Evolutionary conservation across 2,113 vertebrate genomes (phyloP), one percentile per base, ranked within the genome.

Genomic region (Zapus hudsonius): DNA sequence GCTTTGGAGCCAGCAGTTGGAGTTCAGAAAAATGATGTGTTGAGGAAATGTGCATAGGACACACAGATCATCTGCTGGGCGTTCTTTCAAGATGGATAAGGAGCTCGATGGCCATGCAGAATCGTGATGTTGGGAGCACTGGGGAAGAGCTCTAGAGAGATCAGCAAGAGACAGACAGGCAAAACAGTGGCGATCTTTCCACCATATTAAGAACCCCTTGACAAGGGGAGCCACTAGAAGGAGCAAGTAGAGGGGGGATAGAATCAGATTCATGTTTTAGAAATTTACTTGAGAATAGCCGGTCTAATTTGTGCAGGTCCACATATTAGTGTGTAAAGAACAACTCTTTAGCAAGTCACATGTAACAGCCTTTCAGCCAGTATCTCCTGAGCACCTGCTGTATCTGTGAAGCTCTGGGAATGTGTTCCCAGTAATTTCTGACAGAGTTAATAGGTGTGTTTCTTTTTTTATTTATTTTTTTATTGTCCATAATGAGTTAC

Each of bases 241-340:
- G 9, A 3, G 0, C n/a, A n/a, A n/a, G n/a, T n/a, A n/a, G n/a
- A n/a, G n/a, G n/a, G n/a, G n/a, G n/a, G n/a, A 38, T 79, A 44
- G 36, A 55, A 82, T 64, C 47, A 82, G 27, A 57, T 55, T 61
- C 19, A 36, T 4, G 22, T 38, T 67, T 88, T 82, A 76, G 61
- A 81, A 84, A 85, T 91, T 88, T 12, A 85, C 70, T 88, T 92
- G 63, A 88, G 40, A 94, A 52, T 33, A 84, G 36, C 6, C 9
- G 31, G 16, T 61, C 57, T 55, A 73, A 10, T 42, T 23, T 76
- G 23, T 23, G 31, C 22, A n/a, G 36, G 1, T 79, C 11, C 31
- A 63, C 74, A 83, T 2, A 1, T 42, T 59, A 38, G 72, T 12
- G 0, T 42, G 13, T 52, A 75, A 87, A 84, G 47, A 75, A 27